These are phyloP conservation scores for Rhinichthys osculus DNA, from an alignment of 2,797 vertebrate species.

Conservation along the genomic window DNA sequence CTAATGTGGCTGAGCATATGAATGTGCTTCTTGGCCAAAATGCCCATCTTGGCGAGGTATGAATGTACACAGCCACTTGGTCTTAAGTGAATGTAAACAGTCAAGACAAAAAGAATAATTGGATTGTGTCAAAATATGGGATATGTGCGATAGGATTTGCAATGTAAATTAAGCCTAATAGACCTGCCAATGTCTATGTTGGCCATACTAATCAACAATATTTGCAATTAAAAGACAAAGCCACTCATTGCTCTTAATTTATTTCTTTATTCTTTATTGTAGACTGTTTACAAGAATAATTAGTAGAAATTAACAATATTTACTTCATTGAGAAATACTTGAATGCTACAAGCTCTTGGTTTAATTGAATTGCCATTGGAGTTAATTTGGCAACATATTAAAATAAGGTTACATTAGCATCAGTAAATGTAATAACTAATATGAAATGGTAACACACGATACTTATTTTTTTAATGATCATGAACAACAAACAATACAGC, in stretches of 20 bases:
- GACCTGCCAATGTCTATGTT: not conserved
- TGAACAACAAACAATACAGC: not conserved
- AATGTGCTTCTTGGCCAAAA: not conserved
- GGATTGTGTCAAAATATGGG: conserved; percentile 1
- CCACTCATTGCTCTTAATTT: not conserved
- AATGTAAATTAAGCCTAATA: not conserved
- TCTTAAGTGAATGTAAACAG: conserved; percentile 22
- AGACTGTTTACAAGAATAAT: not conserved
- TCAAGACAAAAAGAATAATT: not conserved
- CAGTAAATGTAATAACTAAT: not conserved
- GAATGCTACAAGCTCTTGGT: not conserved
- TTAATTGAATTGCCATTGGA: not conserved
- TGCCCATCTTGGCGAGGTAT: conserved; percentile 6
- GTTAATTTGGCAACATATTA: not conserved
- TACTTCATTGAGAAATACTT: not conserved
- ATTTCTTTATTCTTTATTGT: not conserved
- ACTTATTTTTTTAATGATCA: not conserved
- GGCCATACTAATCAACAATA: not conserved
- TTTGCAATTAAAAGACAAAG: not conserved
- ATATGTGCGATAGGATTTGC: not conserved
- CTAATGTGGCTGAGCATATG: not conserved
- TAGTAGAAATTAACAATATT: not conserved
- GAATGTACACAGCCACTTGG: conserved; percentile 5
- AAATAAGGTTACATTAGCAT: not conserved
- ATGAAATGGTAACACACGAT: not conserved